Evolutionary conservation across 2,888 invertebrate genomes (phyloP).

Genomic region (Trachelus troglodyta): DNA sequence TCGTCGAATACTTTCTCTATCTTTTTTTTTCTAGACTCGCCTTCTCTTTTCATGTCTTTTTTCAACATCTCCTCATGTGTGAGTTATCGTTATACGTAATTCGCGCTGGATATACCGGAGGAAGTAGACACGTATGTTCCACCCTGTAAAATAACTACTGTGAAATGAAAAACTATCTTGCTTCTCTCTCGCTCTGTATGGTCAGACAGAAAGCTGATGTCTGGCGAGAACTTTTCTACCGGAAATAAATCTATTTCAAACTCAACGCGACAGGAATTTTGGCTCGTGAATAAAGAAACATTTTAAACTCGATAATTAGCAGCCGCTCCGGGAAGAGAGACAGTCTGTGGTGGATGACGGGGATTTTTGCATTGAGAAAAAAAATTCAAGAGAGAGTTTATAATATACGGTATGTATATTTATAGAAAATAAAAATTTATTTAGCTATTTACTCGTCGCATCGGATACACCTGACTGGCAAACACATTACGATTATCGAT

Average conservation of each 20-base stretch:
- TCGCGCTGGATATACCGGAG: background rate
- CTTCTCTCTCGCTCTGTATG: background rate
- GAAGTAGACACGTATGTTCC: background rate
- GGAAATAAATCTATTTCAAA: background rate
- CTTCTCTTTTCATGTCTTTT: background rate
- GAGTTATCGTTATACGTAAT: background rate
- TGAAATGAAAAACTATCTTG: background rate
- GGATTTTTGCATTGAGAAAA: background rate
- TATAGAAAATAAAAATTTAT: background rate
- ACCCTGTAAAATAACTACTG: background rate
- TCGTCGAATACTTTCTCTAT: background rate
- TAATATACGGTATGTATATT: background rate
- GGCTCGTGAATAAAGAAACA: background rate
- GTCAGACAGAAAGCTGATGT: background rate
- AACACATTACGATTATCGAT: slow-evolving; percentile 39
- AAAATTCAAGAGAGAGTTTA: background rate
- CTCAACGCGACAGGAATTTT: background rate
- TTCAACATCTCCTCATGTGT: background rate
- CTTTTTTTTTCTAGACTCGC: background rate
- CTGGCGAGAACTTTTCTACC: background rate
- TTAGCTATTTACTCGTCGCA: slow-evolving; percentile 17
- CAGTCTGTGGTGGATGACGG: background rate
- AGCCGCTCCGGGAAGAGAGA: background rate
- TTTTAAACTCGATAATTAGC: background rate
- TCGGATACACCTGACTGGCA: slow-evolving; percentile 46